Evolutionary conservation across 2,888 invertebrate genomes (phyloP), one percentile per base, ranked within the genome.

Genomic region (Euplagia quadripunctaria): DNA sequence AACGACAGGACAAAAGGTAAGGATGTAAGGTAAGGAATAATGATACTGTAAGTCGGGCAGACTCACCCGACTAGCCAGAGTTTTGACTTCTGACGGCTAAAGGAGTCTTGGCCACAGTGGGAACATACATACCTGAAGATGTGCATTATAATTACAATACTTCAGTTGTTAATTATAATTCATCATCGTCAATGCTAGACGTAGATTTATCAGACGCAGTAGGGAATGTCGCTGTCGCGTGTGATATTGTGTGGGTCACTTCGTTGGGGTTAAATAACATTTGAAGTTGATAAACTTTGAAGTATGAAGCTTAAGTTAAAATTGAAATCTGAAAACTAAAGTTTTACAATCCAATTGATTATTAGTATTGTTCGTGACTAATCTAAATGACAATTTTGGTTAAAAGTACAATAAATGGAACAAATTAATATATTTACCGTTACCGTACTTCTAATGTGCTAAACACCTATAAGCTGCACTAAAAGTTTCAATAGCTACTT

Each of bases 91-190:
- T 58, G 58, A 68, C 58, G 68, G 58, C 58, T 68, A 58, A 68
- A 68, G 68, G 68, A 42, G 68, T 68, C 68, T 68, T 68, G 68
- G 68, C 68, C 68, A 58, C 68, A 68, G 68, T 58, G 68, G 20
- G 66, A 46, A 49, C 5, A 49, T 66, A 67, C 9, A 16, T 51
- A 14, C 5, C 14, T 46, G 31, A 0, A 46, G 0, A 46, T 61
- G 31, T 61, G 5, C 14, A 31, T 31, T 12, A 6, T 31, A 14
- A 14, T 31, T 31, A 5, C 20, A 0, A 8, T 52, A 17, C 16
- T 17, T 16, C 17, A 52, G 6, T 17, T 17, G 17, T 52, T 52
- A 52, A 52, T 61, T 1, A 61, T 11, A 46, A 31, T 5, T 20
- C 61, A 31, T 31, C 31, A 61, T 14, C 31, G 1, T 61, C 2